These are phyloP conservation scores for Globicephala melas DNA, from an alignment of 2,113 vertebrate species.

Conservation along the genomic window DNA sequence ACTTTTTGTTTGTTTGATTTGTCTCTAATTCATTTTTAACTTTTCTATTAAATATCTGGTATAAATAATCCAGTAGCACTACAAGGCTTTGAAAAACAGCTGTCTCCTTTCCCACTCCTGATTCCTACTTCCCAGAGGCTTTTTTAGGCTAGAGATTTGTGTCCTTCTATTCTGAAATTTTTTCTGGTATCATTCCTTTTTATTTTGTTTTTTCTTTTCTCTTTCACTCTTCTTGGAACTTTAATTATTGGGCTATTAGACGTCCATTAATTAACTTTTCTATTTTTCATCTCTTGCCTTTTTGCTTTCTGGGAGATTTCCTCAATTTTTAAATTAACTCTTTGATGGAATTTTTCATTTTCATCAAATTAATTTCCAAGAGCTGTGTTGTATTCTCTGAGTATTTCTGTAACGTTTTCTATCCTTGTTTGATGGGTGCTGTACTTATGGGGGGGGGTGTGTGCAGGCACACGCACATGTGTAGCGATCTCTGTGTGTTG, in stretches of 20 bases:
- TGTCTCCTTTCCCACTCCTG: background rate
- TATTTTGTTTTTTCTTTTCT: background rate
- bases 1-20: background rate
- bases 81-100: background rate
- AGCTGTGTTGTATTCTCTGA: background rate
- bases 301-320: background rate
- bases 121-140: background rate
- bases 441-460: background rate
- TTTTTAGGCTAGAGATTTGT: background rate
- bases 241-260: background rate
- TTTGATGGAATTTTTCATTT: background rate
- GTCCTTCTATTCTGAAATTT: background rate
- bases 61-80: background rate
- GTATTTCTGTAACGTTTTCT: background rate
- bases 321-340: constrained; percentile 13
- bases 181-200: background rate
- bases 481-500: background rate
- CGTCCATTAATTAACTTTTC: background rate
- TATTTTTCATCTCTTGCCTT: background rate
- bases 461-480: rapidly evolving
- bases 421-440: background rate
- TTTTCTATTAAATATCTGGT: constrained; percentile 10
- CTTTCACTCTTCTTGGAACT: background rate
- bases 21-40: background rate
- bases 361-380: background rate